Conservation (phyloP, 23 tunicate genomes). For the Phallusia fumigata region DNA sequence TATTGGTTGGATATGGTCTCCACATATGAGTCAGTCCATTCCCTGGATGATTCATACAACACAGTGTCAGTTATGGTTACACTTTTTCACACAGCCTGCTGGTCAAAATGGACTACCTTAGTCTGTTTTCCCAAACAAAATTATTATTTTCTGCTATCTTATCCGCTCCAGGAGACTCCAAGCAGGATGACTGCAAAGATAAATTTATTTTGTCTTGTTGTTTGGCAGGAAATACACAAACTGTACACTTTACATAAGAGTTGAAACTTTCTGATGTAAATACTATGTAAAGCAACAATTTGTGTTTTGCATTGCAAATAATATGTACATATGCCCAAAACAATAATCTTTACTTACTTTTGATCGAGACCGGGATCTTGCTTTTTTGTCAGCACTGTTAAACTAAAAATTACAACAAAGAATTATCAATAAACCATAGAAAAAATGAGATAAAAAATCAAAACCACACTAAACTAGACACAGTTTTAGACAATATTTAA, state of each 20-base stretch:
- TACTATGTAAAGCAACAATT: neutral
- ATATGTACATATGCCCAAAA: too few relatives aligned
- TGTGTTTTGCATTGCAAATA: too few relatives aligned
- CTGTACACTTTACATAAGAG: neutral
- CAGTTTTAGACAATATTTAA: too few relatives aligned
- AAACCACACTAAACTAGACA: too few relatives aligned
- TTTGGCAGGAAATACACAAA: neutral
- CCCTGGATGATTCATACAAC: constrained; percentile 20
- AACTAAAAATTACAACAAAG: neutral
- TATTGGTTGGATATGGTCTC: constrained; percentile 28
- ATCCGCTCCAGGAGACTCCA: constrained; percentile 15
- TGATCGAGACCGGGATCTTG: constrained; percentile 39
- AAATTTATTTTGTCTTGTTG: too few relatives aligned
- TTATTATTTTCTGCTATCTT: neutral
- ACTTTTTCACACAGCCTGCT: neutral
- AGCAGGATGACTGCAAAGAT: constrained; percentile 24
- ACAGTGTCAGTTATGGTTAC: neutral
- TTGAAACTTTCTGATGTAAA: neutral
- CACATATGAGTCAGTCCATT: constrained; percentile 51
- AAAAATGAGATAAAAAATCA: too few relatives aligned
- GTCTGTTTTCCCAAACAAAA: constrained; percentile 42
- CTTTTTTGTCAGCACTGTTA: constrained; percentile 18
- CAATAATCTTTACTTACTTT: constrained; percentile 31
- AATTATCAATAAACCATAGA: too few relatives aligned
- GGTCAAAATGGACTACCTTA: constrained; percentile 27